These are phyloP conservation scores for Meda fulgida DNA, from an alignment of 2,797 vertebrate genomes.

Conservation along the genomic window DNA sequence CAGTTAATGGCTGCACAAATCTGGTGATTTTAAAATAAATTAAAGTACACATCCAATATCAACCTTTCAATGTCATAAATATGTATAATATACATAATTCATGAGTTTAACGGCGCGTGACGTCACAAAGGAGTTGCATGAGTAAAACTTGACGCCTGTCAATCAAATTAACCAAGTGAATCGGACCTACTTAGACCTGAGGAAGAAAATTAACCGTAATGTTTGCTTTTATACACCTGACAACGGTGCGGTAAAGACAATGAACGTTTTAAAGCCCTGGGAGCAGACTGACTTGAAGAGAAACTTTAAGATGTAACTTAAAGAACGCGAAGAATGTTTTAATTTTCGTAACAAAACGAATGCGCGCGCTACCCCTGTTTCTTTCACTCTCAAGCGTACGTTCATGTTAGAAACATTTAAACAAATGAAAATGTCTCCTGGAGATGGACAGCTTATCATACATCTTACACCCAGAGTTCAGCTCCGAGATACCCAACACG, in stretches of 20 bases:
- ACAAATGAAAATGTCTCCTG: conserved; percentile 22
- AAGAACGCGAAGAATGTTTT: conserved; percentile 37
- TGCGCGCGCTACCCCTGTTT: conserved; percentile 1
- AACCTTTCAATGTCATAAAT: background rate
- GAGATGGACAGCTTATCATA: conserved; percentile 69
- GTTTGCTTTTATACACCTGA: background rate
- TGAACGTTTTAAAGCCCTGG: background rate
- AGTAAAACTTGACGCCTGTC: conserved; percentile 34
- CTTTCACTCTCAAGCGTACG: conserved; percentile 3
- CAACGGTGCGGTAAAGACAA: background rate
- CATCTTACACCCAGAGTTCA: conserved; percentile 81
- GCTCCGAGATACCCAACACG: conserved; percentile 69
- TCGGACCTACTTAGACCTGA: background rate
- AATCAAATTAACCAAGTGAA: conserved; percentile 9
- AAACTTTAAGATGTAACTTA: conserved; percentile 21
- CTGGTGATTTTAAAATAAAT: background rate
- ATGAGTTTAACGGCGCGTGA: conserved; percentile 16
- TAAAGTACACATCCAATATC: background rate
- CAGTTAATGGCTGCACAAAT: background rate
- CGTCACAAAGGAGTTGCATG: conserved; percentile 36
- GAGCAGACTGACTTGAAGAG: background rate
- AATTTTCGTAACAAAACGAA: conserved; percentile 1
- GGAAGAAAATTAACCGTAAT: background rate
- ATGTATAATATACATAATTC: conserved; percentile 40
- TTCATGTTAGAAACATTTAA: conserved; percentile 7